A percentile compares a stretch with the other conserved stretches of the same genome.
These are phyloP conservation scores for Xiphias gladius DNA, from an alignment of 2,113 vertebrate species.

Conservation along the genomic window DNA sequence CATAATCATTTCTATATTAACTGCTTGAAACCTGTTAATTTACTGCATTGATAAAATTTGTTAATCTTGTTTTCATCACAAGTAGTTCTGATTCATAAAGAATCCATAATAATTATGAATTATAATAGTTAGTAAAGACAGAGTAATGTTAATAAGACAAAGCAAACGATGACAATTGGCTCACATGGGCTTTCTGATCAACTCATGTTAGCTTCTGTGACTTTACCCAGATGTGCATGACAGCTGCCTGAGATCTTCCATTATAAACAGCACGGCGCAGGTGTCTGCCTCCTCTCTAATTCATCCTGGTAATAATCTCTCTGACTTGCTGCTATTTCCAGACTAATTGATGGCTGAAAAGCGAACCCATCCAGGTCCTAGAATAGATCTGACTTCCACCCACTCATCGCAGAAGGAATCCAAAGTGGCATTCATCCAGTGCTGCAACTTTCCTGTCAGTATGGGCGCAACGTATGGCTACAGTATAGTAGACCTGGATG, in stretches of 20 bases:
- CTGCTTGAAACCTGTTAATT: background rate
- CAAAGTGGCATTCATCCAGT: conserved; percentile 68
- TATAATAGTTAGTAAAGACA: background rate
- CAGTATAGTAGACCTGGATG: conserved; percentile 25
- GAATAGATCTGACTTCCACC: conserved; percentile 74
- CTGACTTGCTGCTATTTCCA: conserved; percentile 79
- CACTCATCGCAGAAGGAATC: conserved; percentile 64
- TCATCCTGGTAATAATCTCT: conserved; percentile 73
- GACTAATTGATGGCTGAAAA: conserved; percentile 82
- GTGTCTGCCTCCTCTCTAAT: conserved; percentile 73
- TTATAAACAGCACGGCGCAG: conserved; percentile 66
- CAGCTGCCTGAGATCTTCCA: conserved; percentile 62
- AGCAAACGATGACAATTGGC: background rate
- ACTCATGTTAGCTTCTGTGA: conserved; percentile 27
- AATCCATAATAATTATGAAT: background rate
- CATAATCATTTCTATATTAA: background rate
- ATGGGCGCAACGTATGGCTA: conserved; percentile 7
- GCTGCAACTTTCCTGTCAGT: conserved; percentile 43
- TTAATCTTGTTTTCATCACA: background rate
- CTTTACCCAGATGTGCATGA: conserved; percentile 53
- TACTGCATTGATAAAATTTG: background rate
- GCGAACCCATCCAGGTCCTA: conserved; percentile 58
- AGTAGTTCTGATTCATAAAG: background rate
- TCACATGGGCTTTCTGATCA: conserved; percentile 12
- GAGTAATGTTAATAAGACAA: background rate